Evolutionary conservation across 1,140 invertebrate genomes (phyloP), one percentile per base, ranked within the genome.

Genomic region (Drosophila busckii): DNA sequence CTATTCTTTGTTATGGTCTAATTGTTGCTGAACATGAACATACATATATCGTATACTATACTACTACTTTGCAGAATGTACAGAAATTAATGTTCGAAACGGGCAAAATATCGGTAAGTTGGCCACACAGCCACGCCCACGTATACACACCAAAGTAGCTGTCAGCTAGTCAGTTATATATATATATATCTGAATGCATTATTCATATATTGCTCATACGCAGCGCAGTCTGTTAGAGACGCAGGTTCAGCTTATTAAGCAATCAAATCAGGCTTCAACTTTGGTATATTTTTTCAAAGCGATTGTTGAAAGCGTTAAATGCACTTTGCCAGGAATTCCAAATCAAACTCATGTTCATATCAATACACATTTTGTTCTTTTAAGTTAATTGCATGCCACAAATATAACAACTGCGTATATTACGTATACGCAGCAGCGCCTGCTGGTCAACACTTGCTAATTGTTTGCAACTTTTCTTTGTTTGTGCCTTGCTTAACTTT

Each of bases 61-160:
- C 53, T 49, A 50, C 64, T 76, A 78, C 52, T 78, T 86, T 86
- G 44, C 84, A 86, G 84, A 86, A 86, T 56, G 84, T 86, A 76
- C 84, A 86, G 73, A 86, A 86, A 76, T 86, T 86, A 86, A 86
- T 86, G 84, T 84, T 86, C 65, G 84, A 86, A 78, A 68, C 84
- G 55, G 84, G 84, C 64, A 80, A 86, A 64, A 84, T 86, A 84
- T 86, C 84, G 84, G 84, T 86, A 86, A 86, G 84, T 82, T 65
- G 54, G 59, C 60, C 48, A 55, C 6, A 22, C 15, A 6, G n/a
- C n/a, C n/a, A 28, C 9, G 17, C 26, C 28, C 42, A 32, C 19
- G 17, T 19, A 22, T 3, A 22, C 22, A 29, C 31, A 15, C 26
- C 41, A 35, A 40, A n/a, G n/a, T n/a, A n/a, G n/a, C n/a, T n/a